Percentiles rank a stretch among this genome's conserved stretches.
Conservation (phyloP, 2,888 invertebrate genomes). For the Pecten maximus region DNA sequence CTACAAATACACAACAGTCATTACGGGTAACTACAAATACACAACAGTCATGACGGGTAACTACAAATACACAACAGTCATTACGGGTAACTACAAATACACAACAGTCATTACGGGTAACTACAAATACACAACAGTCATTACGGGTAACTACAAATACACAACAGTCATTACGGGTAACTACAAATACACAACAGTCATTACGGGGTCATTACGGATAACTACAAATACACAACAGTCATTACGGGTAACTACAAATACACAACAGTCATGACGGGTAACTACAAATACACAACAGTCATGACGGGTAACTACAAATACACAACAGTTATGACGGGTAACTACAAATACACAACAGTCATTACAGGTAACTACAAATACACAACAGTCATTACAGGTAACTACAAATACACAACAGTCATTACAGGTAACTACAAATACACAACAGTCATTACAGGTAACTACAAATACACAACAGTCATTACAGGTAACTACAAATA, state of each 20-base stretch:
- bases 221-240: conserved; percentile 60
- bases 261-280: conserved; percentile 75
- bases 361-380: conserved; percentile 72
- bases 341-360: conserved; percentile 60
- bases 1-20: conserved; percentile 60
- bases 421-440: conserved; percentile 72
- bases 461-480: conserved; percentile 60
- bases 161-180: conserved; percentile 76
- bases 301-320: conserved; percentile 72
- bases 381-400: conserved; percentile 75
- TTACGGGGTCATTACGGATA: conserved; percentile 78
- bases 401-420: conserved; percentile 60
- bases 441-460: conserved; percentile 75
- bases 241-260: conserved; percentile 72
- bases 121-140: conserved; percentile 60
- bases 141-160: conserved; percentile 72
- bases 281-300: conserved; percentile 60
- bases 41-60: conserved; percentile 76
- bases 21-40: conserved; percentile 72
- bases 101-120: conserved; percentile 76
- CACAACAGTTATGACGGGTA: conserved; percentile 75
- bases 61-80: conserved; percentile 60
- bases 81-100: conserved; percentile 72
- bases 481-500: conserved; percentile 72
- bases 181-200: conserved; percentile 41